Percentiles rank a stretch among this genome's conserved stretches.
Evolutionary conservation across 2,797 vertebrate genomes (phyloP).

Genomic region (Pachyuromys duprasi): DNA sequence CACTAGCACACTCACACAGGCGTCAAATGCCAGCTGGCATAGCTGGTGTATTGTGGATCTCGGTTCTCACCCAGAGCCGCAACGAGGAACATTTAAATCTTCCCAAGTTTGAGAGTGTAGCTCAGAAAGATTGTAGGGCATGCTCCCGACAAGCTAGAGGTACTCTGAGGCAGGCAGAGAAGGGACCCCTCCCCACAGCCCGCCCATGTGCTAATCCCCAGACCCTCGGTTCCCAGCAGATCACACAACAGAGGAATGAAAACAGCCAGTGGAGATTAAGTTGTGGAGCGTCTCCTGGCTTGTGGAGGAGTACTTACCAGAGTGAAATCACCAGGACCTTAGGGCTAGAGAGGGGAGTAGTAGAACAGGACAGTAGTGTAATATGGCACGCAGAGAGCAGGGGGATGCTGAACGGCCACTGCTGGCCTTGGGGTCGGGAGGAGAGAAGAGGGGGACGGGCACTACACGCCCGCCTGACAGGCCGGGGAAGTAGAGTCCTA

Average conservation of each 20-base stretch:
- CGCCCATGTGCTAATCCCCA: no score
- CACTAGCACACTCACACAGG: not conserved
- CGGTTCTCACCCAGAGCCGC: not conserved
- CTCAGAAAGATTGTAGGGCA: not conserved
- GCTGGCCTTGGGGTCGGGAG: not conserved
- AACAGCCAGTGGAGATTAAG: not conserved
- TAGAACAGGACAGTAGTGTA: not conserved
- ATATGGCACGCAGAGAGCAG: not conserved
- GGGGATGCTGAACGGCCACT: not conserved
- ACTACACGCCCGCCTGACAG: not conserved
- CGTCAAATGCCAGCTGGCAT: not conserved
- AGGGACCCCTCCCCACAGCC: not conserved
- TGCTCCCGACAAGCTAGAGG: not conserved
- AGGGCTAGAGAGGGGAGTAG: not conserved
- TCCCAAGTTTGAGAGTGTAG: not conserved
- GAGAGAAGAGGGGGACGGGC: no score
- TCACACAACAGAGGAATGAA: not conserved
- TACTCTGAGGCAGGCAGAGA: not conserved
- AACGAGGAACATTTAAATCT: not conserved
- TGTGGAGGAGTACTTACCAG: not conserved
- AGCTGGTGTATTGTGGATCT: accelerated
- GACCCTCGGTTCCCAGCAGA: not conserved
- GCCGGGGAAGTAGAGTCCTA: not conserved
- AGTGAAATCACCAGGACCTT: not conserved
- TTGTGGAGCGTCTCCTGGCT: no score